These are phyloP conservation scores for Pogonocherus hispidulus DNA, from an alignment of 2,888 invertebrate genomes.

Conservation along the genomic window DNA sequence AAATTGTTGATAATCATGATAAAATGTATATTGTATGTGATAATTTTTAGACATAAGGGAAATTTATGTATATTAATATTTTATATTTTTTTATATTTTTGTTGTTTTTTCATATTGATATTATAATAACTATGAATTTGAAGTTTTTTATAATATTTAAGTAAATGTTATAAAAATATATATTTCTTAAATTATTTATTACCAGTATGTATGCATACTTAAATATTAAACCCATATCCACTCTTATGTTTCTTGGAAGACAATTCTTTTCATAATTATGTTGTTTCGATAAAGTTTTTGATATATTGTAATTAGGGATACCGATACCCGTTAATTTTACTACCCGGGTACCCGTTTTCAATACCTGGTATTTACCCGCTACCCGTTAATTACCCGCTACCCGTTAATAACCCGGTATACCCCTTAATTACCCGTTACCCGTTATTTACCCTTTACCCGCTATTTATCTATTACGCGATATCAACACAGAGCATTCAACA, in stretches of 20 bases:
- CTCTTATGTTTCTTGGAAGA: not conserved
- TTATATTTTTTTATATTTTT: slow-evolving; percentile 50
- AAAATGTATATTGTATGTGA: slow-evolving; percentile 52
- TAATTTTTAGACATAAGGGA: slow-evolving; percentile 54
- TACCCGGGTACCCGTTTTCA: no score
- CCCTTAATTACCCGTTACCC: no score
- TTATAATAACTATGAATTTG: slow-evolving; percentile 41
- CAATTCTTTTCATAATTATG: no score
- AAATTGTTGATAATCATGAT: slow-evolving; percentile 44
- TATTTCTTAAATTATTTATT: slow-evolving; percentile 33
- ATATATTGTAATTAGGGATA: no score
- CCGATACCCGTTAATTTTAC: no score
- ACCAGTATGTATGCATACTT: slow-evolving; percentile 11
- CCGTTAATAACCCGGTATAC: no score
- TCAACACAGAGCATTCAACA: no score
- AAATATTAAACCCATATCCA: not conserved
- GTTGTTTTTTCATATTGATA: slow-evolving; percentile 47
- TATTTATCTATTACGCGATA: no score
- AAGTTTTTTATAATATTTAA: slow-evolving; percentile 35
- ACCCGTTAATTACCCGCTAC: no score
- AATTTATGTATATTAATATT: slow-evolving; percentile 50
- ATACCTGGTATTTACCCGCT: no score
- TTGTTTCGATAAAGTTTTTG: no score
- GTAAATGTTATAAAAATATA: slow-evolving; percentile 40
- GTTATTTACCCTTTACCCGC: no score